phyloP scores from a whole-genome alignment of 2,113 vertebrate species.

The Anolis sagrei region DNA sequence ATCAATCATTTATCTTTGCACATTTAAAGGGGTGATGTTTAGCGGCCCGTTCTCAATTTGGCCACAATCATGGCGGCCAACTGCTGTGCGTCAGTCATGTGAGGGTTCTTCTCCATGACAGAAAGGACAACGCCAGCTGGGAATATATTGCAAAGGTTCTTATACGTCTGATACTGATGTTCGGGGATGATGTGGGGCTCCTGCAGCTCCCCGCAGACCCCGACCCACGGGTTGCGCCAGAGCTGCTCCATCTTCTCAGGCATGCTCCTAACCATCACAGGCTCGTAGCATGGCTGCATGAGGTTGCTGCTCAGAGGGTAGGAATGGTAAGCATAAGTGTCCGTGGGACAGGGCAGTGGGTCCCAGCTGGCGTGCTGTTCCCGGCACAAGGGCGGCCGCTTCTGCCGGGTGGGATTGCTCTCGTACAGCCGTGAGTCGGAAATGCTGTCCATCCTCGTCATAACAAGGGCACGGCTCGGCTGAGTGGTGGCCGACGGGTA shows the following conservation, averaged over 20 bases:
- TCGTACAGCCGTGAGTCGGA: slow-evolving; percentile 97
- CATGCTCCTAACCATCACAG: slow-evolving; percentile 97
- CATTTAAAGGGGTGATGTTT: slow-evolving; percentile 59
- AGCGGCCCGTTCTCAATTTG: slow-evolving; percentile 91
- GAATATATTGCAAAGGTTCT: slow-evolving; percentile 99
- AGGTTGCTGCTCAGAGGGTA: slow-evolving; percentile 91
- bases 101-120: slow-evolving; percentile 98
- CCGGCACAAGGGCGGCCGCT: slow-evolving; percentile 93
- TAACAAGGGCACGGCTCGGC: slow-evolving; percentile 92
- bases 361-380: slow-evolving; percentile 99
- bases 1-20: slow-evolving; percentile 33
- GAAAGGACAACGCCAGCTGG: slow-evolving; percentile 93
- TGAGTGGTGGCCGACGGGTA: slow-evolving; percentile 85
- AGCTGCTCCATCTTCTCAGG: slow-evolving; percentile 99
- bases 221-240: slow-evolving; percentile 95
- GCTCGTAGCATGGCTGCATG: slow-evolving; percentile 94
- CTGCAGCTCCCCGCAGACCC: slow-evolving; percentile 83
- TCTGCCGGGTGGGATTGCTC: slow-evolving; percentile 91
- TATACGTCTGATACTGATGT: slow-evolving; percentile 97
- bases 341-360: slow-evolving; percentile 87
- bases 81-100: slow-evolving; percentile 95
- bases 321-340: slow-evolving; percentile 89
- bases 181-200: slow-evolving; percentile 92
- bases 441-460: slow-evolving; percentile 98
- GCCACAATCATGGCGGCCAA: slow-evolving; percentile 96